These are phyloP conservation scores for Paedocypris sp. DNA, from an alignment of 2,113 vertebrate genomes.

Conservation along the genomic window DNA sequence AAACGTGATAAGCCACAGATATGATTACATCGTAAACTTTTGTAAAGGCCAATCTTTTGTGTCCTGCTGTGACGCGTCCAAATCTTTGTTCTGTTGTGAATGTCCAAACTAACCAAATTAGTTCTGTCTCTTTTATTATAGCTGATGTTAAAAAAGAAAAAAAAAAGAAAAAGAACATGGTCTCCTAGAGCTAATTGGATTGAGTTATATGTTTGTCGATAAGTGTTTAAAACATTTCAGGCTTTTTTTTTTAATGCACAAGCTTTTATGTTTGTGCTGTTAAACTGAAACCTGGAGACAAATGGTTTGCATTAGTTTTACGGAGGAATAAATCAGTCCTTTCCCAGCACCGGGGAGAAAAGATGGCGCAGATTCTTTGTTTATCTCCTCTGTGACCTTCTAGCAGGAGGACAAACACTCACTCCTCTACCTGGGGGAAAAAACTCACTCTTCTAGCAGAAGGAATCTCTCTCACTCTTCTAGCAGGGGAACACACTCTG, in stretches of 20 bases:
- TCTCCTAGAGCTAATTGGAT: not conserved
- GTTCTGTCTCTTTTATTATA: not conserved
- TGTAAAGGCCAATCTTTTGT: not conserved
- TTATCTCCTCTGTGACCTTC: slow-evolving; percentile 12
- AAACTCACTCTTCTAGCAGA: too few relatives aligned
- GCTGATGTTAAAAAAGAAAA: too few relatives aligned
- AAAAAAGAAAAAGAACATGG: not conserved
- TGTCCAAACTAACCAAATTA: not conserved
- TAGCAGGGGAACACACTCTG: too few relatives aligned
- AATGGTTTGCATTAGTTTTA: slow-evolving; percentile 23
- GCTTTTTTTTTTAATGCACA: too few relatives aligned
- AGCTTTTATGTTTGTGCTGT: not conserved
- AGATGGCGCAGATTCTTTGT: not conserved
- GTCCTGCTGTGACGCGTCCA: slow-evolving; percentile 14
- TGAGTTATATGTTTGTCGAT: not conserved
- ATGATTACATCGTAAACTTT: not conserved
- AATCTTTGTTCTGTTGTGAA: not conserved
- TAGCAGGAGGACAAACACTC: not conserved
- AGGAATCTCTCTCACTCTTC: too few relatives aligned
- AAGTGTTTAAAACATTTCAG: too few relatives aligned
- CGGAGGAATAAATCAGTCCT: slow-evolving; percentile 11
- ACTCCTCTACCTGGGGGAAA: not conserved
- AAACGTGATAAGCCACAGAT: slow-evolving; percentile 1
- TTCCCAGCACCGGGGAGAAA: not conserved
- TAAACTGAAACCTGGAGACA: not conserved